These are phyloP conservation scores for Oscheius sp. DNA, from an alignment of 1,140 invertebrate genomes.

Conservation along the genomic window DNA sequence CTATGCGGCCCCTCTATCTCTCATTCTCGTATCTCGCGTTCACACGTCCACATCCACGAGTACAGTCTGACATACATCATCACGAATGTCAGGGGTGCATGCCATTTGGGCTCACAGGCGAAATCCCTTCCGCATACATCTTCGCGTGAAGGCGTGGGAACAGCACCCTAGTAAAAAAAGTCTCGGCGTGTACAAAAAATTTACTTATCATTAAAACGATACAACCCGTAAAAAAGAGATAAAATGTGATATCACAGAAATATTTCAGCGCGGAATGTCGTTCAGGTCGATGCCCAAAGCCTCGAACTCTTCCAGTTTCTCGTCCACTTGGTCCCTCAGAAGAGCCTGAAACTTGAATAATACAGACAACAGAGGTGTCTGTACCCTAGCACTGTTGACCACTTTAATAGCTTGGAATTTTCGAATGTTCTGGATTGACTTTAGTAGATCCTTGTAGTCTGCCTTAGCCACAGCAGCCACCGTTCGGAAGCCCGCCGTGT, in stretches of 20 bases:
- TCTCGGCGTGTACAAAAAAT: too few species aligned
- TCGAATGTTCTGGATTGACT: slow-evolving; percentile 32
- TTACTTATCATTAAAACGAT: too few species aligned
- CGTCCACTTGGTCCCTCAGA: slow-evolving; percentile 36
- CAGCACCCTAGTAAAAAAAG: too few species aligned
- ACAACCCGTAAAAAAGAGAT: neutral
- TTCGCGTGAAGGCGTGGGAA: too few species aligned
- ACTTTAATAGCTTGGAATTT: slow-evolving; percentile 36
- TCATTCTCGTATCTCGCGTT: too few species aligned
- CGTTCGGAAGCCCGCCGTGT: slow-evolving; percentile 76
- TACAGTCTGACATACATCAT: too few species aligned
- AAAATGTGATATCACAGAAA: too few species aligned
- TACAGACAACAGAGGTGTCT: neutral
- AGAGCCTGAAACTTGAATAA: slow-evolving; percentile 30
- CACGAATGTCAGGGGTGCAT: too few species aligned
- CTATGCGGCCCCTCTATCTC: too few species aligned
- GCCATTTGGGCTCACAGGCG: too few species aligned
- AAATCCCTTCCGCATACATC: too few species aligned
- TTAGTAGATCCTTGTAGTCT: slow-evolving; percentile 67
- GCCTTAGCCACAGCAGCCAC: slow-evolving; percentile 75
- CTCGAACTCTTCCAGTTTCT: slow-evolving; percentile 42
- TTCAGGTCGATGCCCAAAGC: slow-evolving; percentile 27
- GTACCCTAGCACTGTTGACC: slow-evolving; percentile 36
- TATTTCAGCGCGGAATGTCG: neutral
- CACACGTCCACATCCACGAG: too few species aligned